Evolutionary conservation across 2,113 vertebrate genomes (phyloP).

Genomic region (Zosterops lateralis): DNA sequence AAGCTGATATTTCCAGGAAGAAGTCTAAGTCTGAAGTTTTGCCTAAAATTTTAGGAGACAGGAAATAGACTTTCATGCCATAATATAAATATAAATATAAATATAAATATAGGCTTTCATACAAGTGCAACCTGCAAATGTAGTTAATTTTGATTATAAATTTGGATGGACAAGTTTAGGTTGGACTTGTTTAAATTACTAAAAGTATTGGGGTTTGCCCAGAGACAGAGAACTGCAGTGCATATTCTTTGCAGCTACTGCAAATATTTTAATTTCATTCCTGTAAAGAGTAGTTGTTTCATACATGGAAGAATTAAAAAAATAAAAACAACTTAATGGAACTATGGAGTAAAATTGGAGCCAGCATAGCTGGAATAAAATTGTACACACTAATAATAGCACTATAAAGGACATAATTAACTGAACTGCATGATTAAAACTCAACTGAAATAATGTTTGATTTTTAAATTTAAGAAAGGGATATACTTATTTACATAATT

Average conservation of each 20-base stretch:
- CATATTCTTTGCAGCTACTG: not conserved
- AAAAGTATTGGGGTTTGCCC: not conserved
- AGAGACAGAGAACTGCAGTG: not conserved
- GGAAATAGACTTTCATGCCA: not conserved
- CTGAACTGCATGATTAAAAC: not conserved
- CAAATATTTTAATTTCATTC: not conserved
- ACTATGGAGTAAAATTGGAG: not conserved
- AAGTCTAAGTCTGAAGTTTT: not conserved
- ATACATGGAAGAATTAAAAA: not conserved
- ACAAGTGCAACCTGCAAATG: not conserved
- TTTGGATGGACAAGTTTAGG: not conserved
- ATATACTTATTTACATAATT: not conserved
- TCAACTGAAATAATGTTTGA: not conserved
- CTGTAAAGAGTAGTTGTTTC: not conserved
- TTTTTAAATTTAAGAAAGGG: slow-evolving; percentile 9
- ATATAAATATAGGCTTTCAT: not conserved
- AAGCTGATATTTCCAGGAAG: not conserved
- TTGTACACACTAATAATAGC: not conserved
- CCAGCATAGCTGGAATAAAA: not conserved
- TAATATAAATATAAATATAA: not conserved
- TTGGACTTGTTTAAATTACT: not conserved
- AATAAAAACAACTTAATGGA: not conserved
- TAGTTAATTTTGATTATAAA: not conserved
- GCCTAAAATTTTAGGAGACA: not conserved
- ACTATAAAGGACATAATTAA: not conserved